phyloP scores from a whole-genome alignment of 2,113 vertebrate species.

The Capreolus pygargus region DNA sequence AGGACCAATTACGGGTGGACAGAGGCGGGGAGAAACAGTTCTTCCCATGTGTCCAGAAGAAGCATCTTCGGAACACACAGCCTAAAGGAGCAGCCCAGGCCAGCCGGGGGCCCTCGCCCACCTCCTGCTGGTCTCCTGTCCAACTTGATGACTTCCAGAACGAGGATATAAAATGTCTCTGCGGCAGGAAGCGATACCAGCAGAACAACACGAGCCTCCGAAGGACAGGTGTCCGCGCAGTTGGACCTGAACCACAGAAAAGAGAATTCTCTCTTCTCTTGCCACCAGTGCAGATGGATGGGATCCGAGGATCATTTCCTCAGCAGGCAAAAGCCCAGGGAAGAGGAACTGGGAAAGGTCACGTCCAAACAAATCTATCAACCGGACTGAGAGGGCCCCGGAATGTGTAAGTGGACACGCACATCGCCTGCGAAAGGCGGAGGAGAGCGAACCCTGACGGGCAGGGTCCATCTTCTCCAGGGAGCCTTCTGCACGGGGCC shows the following conservation, averaged over 20 bases:
- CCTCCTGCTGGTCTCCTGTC: not conserved
- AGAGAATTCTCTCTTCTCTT: conserved; percentile 59
- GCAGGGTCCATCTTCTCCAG: accelerated
- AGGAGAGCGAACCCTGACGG: not conserved
- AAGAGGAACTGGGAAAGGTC: conserved; percentile 66
- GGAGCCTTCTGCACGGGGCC: not conserved
- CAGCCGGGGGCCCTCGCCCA: not conserved
- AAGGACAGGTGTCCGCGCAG: conserved; percentile 57
- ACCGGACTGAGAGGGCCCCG: not conserved
- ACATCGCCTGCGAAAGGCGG: accelerated
- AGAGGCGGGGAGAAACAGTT: not conserved
- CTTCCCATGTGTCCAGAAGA: not conserved
- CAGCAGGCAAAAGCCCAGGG: conserved; percentile 55
- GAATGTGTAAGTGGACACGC: not conserved
- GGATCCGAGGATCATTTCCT: conserved; percentile 58
- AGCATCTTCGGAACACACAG: not conserved
- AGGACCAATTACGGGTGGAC: not conserved
- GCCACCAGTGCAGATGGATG: conserved; percentile 70
- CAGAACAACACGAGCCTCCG: not conserved
- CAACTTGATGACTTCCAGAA: conserved; percentile 56
- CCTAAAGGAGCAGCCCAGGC: not conserved
- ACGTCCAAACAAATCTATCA: conserved; percentile 66
- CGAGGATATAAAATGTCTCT: not conserved
- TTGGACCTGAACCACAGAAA: conserved; percentile 62
- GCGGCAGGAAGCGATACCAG: not conserved